These are phyloP conservation scores for Caenorhabditis afra DNA, from an alignment of 2,888 invertebrate genomes.

Conservation along the genomic window DNA sequence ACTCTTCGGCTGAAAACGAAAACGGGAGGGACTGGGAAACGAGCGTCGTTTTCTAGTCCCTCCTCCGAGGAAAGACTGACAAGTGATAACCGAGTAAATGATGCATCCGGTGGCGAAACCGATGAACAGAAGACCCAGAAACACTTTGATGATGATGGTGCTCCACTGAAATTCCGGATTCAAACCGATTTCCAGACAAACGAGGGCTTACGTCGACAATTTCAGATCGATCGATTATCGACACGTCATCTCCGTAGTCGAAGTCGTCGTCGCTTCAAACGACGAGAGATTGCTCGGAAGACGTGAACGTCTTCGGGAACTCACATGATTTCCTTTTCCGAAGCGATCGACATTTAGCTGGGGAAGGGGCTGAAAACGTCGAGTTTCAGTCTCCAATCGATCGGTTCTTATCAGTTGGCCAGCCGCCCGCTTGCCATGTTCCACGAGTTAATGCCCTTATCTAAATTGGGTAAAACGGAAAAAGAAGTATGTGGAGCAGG, in stretches of 20 bases:
- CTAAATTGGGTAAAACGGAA: constrained; percentile 13
- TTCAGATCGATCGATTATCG: constrained; percentile 55
- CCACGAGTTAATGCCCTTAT: constrained; percentile 54
- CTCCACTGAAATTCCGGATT: constrained; percentile 40
- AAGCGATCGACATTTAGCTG: constrained; percentile 29
- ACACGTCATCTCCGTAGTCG: constrained; percentile 58
- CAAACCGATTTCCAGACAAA: too few relatives aligned
- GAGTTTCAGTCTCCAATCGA: constrained; percentile 52
- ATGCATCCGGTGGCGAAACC: constrained; percentile 60
- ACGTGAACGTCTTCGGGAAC: background rate
- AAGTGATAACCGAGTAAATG: constrained; percentile 58
- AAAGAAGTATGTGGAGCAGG: background rate
- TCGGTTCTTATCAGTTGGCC: constrained; percentile 48
- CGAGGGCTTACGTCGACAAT: constrained; percentile 34
- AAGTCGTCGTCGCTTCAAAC: constrained; percentile 28
- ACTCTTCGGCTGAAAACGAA: constrained; percentile 50
- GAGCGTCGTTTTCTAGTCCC: too few relatives aligned
- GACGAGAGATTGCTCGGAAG: too few relatives aligned
- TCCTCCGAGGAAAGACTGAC: constrained; percentile 24
- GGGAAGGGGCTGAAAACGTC: constrained; percentile 2
- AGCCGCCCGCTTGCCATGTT: constrained; percentile 42
- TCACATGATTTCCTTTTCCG: constrained; percentile 12
- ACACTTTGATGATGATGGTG: constrained; percentile 51
- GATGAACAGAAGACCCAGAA: constrained; percentile 53
- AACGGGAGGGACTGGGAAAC: background rate